phyloP scores from a whole-genome alignment of 37 sponge, comb jelly and placozoan genomes.

The Diacarnus erythraeanus region DNA sequence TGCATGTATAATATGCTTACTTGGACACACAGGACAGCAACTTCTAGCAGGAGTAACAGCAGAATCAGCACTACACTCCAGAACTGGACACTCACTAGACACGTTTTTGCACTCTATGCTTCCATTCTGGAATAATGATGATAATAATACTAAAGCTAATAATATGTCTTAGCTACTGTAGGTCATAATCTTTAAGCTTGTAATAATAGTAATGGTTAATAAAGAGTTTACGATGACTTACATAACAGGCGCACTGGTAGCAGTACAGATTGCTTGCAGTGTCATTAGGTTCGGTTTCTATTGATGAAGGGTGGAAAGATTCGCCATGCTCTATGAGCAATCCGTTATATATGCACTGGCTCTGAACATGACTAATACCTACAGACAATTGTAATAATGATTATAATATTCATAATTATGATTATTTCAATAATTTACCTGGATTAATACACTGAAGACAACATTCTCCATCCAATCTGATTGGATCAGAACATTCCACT shows the following conservation, averaged over 20 bases:
- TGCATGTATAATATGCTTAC: slow-evolving; percentile 5
- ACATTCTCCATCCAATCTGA: slow-evolving; percentile 32
- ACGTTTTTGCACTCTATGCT: slow-evolving; percentile 25
- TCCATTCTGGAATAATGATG: slow-evolving; percentile 29
- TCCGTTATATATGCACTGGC: slow-evolving; percentile 17
- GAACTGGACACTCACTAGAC: slow-evolving; percentile 21
- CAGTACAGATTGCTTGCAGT: slow-evolving; percentile 12
- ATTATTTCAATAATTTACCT: too few relatives aligned
- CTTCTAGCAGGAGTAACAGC: slow-evolving; percentile 5
- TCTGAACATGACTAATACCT: not conserved
- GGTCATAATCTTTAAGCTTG: too few relatives aligned
- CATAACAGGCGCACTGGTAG: slow-evolving; percentile 29
- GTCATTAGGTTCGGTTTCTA: not conserved
- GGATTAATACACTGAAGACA: too few relatives aligned
- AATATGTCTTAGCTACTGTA: not conserved
- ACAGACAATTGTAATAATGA: not conserved
- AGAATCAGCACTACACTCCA: slow-evolving; percentile 15
- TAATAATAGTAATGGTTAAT: too few relatives aligned
- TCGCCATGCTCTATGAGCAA: slow-evolving; percentile 12
- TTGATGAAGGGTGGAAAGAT: slow-evolving; percentile 29
- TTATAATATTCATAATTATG: too few relatives aligned
- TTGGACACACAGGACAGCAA: slow-evolving; percentile 43
- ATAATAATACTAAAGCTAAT: not conserved
- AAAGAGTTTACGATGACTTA: too few relatives aligned
- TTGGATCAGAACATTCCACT: slow-evolving; percentile 4